Evolutionary conservation across 2,797 vertebrate genomes (phyloP).

Genomic region (Catharus ustulatus): DNA sequence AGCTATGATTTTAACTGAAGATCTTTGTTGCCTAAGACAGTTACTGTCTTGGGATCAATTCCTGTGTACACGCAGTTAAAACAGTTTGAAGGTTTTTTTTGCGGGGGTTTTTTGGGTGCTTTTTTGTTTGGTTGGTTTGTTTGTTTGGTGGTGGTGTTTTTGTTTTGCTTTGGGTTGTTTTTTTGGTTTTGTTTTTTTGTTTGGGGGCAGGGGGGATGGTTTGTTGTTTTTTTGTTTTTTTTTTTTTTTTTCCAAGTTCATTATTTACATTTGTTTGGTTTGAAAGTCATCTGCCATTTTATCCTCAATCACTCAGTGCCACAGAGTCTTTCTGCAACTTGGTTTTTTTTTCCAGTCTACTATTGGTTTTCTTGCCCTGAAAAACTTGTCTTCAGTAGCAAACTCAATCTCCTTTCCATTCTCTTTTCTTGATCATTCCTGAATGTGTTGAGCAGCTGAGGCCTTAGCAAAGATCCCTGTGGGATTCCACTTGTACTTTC

Average conservation of each 20-base stretch:
- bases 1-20: neutral
- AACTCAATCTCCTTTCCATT: conserved; percentile 14
- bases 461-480: neutral
- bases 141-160: too few species aligned
- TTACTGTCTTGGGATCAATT: neutral
- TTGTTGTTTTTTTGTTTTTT: neutral
- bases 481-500: neutral
- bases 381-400: neutral
- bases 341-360: neutral
- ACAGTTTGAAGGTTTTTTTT: too few species aligned
- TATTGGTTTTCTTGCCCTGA: neutral
- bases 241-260: neutral
- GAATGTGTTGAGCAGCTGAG: neutral
- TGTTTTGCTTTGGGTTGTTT: too few species aligned
- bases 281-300: neutral
- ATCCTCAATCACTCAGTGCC: neutral
- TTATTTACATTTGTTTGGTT: neutral
- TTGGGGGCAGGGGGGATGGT: too few species aligned
- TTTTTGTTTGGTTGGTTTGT: too few species aligned
- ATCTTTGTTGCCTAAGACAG: neutral
- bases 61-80: neutral
- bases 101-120: neutral
- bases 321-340: neutral
- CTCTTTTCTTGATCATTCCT: neutral
- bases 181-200: neutral